Evolutionary conservation across 2,888 invertebrate species (phyloP).

Genomic region (Machimus rusticus): DNA sequence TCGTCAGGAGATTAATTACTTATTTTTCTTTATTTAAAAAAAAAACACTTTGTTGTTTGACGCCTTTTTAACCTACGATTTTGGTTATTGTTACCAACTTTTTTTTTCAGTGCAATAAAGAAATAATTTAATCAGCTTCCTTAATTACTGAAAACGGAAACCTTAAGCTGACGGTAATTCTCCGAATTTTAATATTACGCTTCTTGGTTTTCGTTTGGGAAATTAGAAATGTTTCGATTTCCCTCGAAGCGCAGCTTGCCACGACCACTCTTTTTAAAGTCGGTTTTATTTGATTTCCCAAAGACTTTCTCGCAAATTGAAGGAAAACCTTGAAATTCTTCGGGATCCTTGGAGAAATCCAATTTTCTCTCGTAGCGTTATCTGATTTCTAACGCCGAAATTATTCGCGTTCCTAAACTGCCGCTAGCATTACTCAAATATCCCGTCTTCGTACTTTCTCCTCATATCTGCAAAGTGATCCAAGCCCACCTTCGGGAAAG

Average conservation of each 20-base stretch:
- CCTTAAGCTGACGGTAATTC: neutral
- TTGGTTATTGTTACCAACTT: no score
- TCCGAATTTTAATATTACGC: neutral
- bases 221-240: neutral
- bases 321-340: neutral
- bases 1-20: no score
- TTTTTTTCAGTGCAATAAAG: neutral
- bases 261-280: neutral
- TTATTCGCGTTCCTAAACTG: neutral
- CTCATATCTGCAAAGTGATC: neutral
- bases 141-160: neutral
- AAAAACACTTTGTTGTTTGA: no score
- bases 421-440: neutral
- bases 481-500: neutral
- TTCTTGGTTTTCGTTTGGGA: neutral
- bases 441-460: neutral
- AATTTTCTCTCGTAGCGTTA: neutral
- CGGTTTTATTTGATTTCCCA: neutral
- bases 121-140: neutral
- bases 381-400: neutral
- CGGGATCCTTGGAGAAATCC: neutral
- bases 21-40: no score
- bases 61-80: no score
- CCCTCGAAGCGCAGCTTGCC: neutral
- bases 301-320: neutral